Percentiles rank a stretch among this genome's conserved stretches.
phyloP scores from a whole-genome alignment of 2,888 invertebrate species.

The Parthenolecanium corni region DNA sequence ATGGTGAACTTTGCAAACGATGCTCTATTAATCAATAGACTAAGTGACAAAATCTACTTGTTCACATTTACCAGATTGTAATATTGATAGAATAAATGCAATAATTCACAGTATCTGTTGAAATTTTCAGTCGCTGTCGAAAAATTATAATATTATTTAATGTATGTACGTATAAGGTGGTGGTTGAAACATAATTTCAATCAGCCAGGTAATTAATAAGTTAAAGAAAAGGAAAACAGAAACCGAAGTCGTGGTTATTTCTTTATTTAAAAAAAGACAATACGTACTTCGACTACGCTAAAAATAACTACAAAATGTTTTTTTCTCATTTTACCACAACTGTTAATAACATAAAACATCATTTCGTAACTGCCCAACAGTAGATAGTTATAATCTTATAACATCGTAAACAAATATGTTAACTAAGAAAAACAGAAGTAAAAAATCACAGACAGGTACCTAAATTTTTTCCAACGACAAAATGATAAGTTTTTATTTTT shows the following conservation, averaged over 20 bases:
- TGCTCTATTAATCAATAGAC: background rate
- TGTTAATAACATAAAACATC: constrained; percentile 11
- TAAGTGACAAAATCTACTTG: background rate
- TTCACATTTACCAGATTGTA: no score
- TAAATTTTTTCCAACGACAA: constrained; percentile 3
- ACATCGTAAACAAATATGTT: constrained; percentile 21
- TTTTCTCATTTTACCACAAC: constrained; percentile 20
- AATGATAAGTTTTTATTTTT: background rate
- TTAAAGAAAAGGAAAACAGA: no score
- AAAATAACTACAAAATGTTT: constrained; percentile 19
- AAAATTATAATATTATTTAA: no score
- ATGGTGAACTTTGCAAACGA: background rate
- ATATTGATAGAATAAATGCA: no score
- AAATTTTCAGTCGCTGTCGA: no score
- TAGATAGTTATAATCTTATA: constrained; percentile 13
- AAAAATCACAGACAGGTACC: constrained; percentile 25
- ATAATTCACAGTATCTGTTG: no score
- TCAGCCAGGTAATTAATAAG: no score
- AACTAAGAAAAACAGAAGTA: constrained; percentile 23
- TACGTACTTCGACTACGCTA: constrained; percentile 25
- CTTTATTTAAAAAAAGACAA: constrained; percentile 24
- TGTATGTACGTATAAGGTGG: no score
- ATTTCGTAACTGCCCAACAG: constrained; percentile 5
- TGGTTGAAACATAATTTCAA: no score
- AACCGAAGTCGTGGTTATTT: constrained; percentile 7